Conservation (phyloP, 2,888 invertebrate genomes). For the Lumbricus terrestris region DNA sequence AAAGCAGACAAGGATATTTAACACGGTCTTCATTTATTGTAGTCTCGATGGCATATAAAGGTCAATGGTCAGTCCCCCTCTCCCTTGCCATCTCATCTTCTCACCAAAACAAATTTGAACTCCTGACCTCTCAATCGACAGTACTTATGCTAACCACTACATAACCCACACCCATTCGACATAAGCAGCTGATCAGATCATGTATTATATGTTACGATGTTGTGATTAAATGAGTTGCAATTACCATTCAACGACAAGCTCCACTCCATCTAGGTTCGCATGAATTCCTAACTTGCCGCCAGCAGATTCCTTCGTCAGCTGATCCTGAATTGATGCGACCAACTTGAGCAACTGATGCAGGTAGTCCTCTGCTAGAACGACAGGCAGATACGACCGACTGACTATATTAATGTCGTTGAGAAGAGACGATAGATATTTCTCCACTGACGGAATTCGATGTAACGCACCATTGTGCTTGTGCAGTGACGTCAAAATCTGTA, state of each 20-base stretch:
- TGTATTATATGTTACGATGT: too few species aligned
- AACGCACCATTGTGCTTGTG: conserved; percentile 46
- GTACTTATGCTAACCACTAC: too few species aligned
- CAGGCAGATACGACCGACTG: conserved; percentile 75
- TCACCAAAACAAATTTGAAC: too few species aligned
- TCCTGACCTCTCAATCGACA: too few species aligned
- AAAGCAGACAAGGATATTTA: too few species aligned
- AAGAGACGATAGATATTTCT: conserved; percentile 71
- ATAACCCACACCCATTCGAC: background rate
- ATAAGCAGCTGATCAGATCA: background rate
- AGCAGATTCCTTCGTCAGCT: conserved; percentile 61
- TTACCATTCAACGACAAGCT: conserved; percentile 86
- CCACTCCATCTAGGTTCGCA: conserved; percentile 70
- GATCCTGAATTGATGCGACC: conserved; percentile 81
- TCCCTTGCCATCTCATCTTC: too few species aligned
- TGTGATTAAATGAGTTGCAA: conserved; percentile 46
- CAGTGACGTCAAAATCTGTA: conserved; percentile 47
- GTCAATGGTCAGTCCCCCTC: too few species aligned
- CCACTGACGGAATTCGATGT: conserved; percentile 48
- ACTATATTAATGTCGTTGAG: conserved; percentile 78
- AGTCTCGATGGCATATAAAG: too few species aligned
- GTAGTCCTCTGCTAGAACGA: conserved; percentile 80
- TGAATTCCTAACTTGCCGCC: conserved; percentile 67
- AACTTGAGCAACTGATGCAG: conserved; percentile 79
- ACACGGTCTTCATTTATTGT: too few species aligned